Evolutionary conservation across 2,888 invertebrate genomes (phyloP).

Genomic region (Caenorhabditis macrosperma): DNA sequence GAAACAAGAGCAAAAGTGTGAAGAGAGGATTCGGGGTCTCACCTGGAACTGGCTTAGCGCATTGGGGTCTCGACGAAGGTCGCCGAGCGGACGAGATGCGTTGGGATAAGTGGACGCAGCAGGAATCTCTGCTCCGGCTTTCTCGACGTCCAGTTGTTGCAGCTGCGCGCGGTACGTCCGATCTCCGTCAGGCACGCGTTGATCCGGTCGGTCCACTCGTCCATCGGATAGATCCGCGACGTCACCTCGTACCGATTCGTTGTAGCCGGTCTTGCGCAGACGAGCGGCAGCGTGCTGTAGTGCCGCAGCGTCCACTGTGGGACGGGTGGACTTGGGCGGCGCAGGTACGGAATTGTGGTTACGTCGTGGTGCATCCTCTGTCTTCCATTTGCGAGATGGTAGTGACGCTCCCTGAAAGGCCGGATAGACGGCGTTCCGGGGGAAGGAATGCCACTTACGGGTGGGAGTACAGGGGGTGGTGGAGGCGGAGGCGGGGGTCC

Average conservation of each 20-base stretch:
- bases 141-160: conserved; percentile 71
- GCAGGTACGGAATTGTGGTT: conserved; percentile 71
- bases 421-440: background rate
- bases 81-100: conserved; percentile 75
- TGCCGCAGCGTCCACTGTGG: conserved; percentile 78
- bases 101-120: conserved; percentile 76
- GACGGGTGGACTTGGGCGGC: conserved; percentile 74
- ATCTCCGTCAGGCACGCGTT: conserved; percentile 78
- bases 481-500: conserved; percentile 78
- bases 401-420: conserved; percentile 72
- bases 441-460: conserved; percentile 43
- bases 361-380: conserved; percentile 79
- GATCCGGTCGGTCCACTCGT: conserved; percentile 77
- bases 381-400: conserved; percentile 77
- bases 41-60: conserved; percentile 64
- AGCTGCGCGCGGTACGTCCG: conserved; percentile 76
- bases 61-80: conserved; percentile 75
- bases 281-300: conserved; percentile 79
- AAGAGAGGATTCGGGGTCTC: background rate
- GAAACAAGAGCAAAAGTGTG: background rate
- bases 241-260: conserved; percentile 73
- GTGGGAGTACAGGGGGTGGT: conserved; percentile 78
- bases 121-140: conserved; percentile 74
- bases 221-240: conserved; percentile 67
- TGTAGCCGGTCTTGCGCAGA: conserved; percentile 80